Base-by-base conservation (phyloP, 1,140 invertebrate species). In the Nasonia giraulti region DNA sequence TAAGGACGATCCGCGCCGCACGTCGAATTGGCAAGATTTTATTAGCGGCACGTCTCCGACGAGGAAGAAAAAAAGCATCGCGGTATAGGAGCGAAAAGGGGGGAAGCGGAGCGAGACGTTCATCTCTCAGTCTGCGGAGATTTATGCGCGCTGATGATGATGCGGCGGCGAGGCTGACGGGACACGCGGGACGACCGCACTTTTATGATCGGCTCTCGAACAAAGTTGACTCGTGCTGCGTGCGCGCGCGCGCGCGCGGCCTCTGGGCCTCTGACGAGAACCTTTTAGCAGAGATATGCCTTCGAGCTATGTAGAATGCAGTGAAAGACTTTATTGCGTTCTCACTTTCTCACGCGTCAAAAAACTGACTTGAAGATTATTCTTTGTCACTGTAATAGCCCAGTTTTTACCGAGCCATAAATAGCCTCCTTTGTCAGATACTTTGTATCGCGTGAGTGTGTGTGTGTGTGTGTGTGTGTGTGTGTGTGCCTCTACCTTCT, bases 1-100 rank as follows among this genome's bases (percentile, higher is more conserved):
- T 11, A 40, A 3, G 10, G 2, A 33, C 88, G 87, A 86, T 88
- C 89, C 86, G 86, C 85, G 87, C 90, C 89, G 27, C 27, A 86
- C 89, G 86, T 89, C 91, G 91, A 93, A 93, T 93, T 91, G 91
- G 91, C 91, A 91, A 90, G 88, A 91, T 93, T 93, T 93, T 92
- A 93, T 93, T 92, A 90, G 89, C 84, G 76, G 78, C 86, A 85
- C 86, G 86, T 62, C 47, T 50, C 47, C 20, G 55, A 62, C 6
- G 55, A 62, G 6, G 55, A 62, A 62, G 17, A 62, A n/a, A 62
- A 62, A 62, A n/a, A 7, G 6, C 6, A n/a, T 2, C 14, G 84
- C 85, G 85, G 33, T 37, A 37, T 37, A 47, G 40, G 27, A 23
- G 40, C 33, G n/a, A n/a, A 23, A 66, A 47, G 79, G 55, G 66